Evolutionary conservation across 2,888 invertebrate species (phyloP).

Genomic region (Nomada ferruginata): DNA sequence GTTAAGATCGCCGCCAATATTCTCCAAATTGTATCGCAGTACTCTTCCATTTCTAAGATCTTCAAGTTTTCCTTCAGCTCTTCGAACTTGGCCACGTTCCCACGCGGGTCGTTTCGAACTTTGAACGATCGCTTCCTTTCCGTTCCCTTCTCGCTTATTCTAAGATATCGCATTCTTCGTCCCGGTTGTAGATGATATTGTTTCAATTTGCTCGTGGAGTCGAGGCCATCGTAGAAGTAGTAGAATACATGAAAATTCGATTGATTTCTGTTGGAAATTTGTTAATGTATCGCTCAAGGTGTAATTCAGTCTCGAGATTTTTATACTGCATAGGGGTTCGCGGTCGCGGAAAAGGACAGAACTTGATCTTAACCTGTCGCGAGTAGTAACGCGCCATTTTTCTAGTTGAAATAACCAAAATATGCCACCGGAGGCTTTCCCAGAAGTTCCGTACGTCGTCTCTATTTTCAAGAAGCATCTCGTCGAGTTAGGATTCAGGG

Average conservation of each 20-base stretch:
- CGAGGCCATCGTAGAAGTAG: slow-evolving; percentile 94
- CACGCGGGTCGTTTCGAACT: slow-evolving; percentile 87
- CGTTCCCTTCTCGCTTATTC: slow-evolving; percentile 86
- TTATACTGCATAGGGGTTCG: neutral
- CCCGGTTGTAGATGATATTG: slow-evolving; percentile 89
- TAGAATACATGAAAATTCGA: slow-evolving; percentile 96
- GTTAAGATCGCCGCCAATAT: slow-evolving; percentile 90
- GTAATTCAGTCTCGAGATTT: slow-evolving; percentile 13
- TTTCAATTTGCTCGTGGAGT: slow-evolving; percentile 88
- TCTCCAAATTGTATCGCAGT: slow-evolving; percentile 89
- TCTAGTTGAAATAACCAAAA: slow-evolving; percentile 95
- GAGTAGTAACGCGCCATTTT: slow-evolving; percentile 93
- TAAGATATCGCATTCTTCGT: slow-evolving; percentile 90
- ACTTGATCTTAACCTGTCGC: slow-evolving; percentile 86
- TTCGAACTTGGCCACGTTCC: slow-evolving; percentile 88
- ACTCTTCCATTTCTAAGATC: slow-evolving; percentile 90
- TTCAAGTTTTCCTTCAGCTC: slow-evolving; percentile 88
- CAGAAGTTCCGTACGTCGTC: slow-evolving; percentile 93
- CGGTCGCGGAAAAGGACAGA: neutral
- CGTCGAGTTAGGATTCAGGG: slow-evolving; percentile 93
- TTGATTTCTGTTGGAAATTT: slow-evolving; percentile 87
- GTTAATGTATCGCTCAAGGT: neutral
- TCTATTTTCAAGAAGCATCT: slow-evolving; percentile 92
- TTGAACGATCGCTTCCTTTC: slow-evolving; percentile 86
- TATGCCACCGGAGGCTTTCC: slow-evolving; percentile 95